Base-by-base conservation (phyloP, 2,113 vertebrate species). In the Microcebus lehilahytsara region DNA sequence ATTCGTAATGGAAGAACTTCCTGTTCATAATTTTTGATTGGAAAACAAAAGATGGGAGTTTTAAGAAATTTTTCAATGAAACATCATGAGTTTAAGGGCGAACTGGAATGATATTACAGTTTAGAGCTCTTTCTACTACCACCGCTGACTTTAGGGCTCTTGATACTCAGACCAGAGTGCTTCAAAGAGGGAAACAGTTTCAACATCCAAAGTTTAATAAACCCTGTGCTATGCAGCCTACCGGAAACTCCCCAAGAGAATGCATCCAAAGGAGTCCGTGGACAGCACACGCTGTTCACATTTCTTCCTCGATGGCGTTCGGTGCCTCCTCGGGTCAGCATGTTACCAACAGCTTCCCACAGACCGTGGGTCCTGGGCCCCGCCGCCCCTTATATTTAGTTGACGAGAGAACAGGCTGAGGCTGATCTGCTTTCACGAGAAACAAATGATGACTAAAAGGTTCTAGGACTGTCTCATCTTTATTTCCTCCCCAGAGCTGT, bases 311-410 rank as follows among this genome's bases (percentile, higher is more conserved):
- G 1, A 53, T 40, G 4, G 17, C 4, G 13, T 6, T 37, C 25
- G 30, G 12, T 56, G n/a, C 5, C 22, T 13, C 0, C 1, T 6
- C 37, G 14, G 6, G 9, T 32, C 25, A 4, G 6, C 3, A 46
- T 46, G n/a, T 34, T 49, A 11, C 67, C 9, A 53, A 22, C n/a
- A n/a, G 13, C 20, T 34, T 19, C n/a, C 40, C 2, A 10, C 2
- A 10, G 32, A 66, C 2, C 42, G 2, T 2, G 27, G 3, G 19
- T 0, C 27, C 27, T 40, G 32, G 5, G 25, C 23, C 16, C 2
- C 5, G 17, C 22, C 6, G 1, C 56, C 12, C 3, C 78, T 62
- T 67, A 25, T 7, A 34, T 46, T 34, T 32, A 64, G 51, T 14
- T 69, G 13, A 3, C 4, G 19, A 40, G 16, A 49, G 19, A 32